These are phyloP conservation scores for Arrhamphus sclerolepis DNA, from an alignment of 2,797 vertebrate species.

Conservation along the genomic window DNA sequence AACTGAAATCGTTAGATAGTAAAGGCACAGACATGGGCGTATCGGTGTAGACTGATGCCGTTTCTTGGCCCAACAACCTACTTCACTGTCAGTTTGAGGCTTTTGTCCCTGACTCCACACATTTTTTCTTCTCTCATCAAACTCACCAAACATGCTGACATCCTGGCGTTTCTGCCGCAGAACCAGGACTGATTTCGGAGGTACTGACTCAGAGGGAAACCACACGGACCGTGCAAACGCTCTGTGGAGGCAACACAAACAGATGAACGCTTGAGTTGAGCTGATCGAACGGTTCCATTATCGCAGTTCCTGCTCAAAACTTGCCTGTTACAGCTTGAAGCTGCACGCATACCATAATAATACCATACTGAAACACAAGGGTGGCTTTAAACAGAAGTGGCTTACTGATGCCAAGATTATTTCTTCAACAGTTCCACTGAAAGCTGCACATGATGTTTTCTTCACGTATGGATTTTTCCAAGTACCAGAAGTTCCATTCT, in stretches of 20 bases:
- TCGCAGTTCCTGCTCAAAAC: neutral
- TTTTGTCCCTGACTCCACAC: conserved; percentile 10
- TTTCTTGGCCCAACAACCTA: too few relatives aligned
- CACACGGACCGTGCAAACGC: conserved; percentile 46
- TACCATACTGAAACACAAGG: too few relatives aligned
- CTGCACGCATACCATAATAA: too few relatives aligned
- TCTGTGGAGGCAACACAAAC: conserved; percentile 55
- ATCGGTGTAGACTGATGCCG: too few relatives aligned
- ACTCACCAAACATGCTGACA: conserved; percentile 86
- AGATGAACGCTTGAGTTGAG: neutral
- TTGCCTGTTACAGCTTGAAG: neutral
- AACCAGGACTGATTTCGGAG: conserved; percentile 73
- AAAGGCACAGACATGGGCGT: too few relatives aligned
- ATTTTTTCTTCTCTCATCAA: neutral
- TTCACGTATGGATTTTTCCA: too few relatives aligned
- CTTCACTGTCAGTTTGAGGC: neutral
- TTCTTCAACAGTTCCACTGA: too few relatives aligned
- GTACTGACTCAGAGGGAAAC: conserved; percentile 83
- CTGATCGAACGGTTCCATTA: conserved; percentile 15
- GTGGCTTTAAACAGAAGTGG: too few relatives aligned
- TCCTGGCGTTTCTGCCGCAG: conserved; percentile 84
- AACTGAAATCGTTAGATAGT: too few relatives aligned
- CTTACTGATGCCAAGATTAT: too few relatives aligned
- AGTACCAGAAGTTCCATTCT: too few relatives aligned
- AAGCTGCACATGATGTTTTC: too few relatives aligned